phyloP scores from a whole-genome alignment of 1,140 invertebrate species.

The Drosophila suzukii region DNA sequence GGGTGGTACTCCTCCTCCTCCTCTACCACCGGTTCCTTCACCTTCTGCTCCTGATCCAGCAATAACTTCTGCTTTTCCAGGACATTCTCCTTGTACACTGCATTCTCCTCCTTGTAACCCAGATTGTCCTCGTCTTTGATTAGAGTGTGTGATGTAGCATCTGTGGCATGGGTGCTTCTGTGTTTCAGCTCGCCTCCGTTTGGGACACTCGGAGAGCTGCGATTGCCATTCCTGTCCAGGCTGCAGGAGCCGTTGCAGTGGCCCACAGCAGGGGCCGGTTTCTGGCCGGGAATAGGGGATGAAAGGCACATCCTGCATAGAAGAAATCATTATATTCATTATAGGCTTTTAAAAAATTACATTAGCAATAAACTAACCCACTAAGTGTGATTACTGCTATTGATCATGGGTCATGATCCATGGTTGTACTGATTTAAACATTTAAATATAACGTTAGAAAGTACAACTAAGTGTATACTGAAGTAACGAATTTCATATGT shows the following conservation, averaged over 20 bases:
- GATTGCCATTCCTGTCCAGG: slow-evolving; percentile 31
- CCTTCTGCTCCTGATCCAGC: slow-evolving; percentile 10
- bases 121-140: slow-evolving; percentile 62
- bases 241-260: slow-evolving; percentile 47
- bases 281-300: slow-evolving; percentile 54
- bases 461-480: too few species aligned
- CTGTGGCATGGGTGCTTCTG: slow-evolving; percentile 44
- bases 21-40: background rate
- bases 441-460: too few species aligned
- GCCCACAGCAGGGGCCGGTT: slow-evolving; percentile 11
- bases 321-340: background rate
- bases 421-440: too few species aligned
- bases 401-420: background rate
- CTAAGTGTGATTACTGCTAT: background rate
- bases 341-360: background rate
- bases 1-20: slow-evolving; percentile 85
- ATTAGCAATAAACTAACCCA: background rate
- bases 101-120: slow-evolving; percentile 76
- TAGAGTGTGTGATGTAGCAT: slow-evolving; percentile 31
- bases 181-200: slow-evolving; percentile 42
- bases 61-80: slow-evolving; percentile 9
- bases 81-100: slow-evolving; percentile 70
- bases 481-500: background rate
- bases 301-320: slow-evolving; percentile 77
- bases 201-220: slow-evolving; percentile 12